A percentile compares a stretch with the other conserved stretches of the same genome.
Evolutionary conservation across 2,888 invertebrate species (phyloP).

Genomic region (Ischnura elegans): DNA sequence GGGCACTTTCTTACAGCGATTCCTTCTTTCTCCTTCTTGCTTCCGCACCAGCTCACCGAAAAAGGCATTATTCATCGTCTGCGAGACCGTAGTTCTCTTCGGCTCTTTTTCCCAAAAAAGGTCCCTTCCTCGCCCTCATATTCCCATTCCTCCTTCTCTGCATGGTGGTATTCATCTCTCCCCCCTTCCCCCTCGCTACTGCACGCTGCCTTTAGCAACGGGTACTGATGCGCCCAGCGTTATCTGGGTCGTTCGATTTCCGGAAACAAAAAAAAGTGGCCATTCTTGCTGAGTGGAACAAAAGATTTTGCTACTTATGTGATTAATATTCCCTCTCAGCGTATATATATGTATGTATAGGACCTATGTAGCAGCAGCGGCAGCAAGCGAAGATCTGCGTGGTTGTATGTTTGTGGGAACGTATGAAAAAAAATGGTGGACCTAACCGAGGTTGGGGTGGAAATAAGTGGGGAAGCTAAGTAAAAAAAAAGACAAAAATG

Average conservation of each 20-base stretch:
- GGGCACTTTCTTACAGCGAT: background rate
- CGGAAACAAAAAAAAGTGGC: conserved; percentile 24
- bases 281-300: conserved; percentile 14
- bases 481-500: background rate
- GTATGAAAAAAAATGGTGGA: background rate
- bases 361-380: background rate
- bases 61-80: conserved; percentile 35
- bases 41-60: conserved; percentile 13
- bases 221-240: conserved; percentile 5
- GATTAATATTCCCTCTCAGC: conserved; percentile 33
- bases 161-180: background rate
- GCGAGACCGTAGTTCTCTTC: background rate
- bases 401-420: background rate
- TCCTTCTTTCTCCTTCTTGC: background rate
- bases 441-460: background rate
- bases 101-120: background rate
- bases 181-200: background rate
- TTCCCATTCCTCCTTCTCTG: background rate
- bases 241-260: conserved; percentile 52
- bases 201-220: background rate
- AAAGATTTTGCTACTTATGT: conserved; percentile 44
- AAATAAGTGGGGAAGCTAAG: background rate
- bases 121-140: too few species aligned
- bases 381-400: background rate
- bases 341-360: too few species aligned